These are phyloP conservation scores for Gandaritis pyraliata DNA, from an alignment of 2,888 invertebrate species.

Conservation along the genomic window DNA sequence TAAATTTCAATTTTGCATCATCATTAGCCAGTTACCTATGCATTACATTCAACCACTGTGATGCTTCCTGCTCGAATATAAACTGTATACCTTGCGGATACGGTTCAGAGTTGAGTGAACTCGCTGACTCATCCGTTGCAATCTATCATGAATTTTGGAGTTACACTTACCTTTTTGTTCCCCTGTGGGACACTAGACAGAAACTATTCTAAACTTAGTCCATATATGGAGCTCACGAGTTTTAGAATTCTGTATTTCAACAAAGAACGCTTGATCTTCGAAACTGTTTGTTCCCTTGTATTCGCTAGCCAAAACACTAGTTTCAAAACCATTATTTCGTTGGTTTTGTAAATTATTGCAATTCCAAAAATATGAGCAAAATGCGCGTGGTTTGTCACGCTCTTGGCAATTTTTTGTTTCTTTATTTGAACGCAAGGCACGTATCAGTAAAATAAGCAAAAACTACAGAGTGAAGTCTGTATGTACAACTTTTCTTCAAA, in stretches of 20 bases:
- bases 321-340: too few species aligned
- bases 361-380: too few species aligned
- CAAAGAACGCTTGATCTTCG: too few species aligned
- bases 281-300: too few species aligned
- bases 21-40: conserved; percentile 29
- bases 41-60: conserved; percentile 18
- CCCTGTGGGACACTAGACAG: conserved; percentile 13
- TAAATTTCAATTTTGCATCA: conserved; percentile 35
- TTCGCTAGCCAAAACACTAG: too few species aligned
- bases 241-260: too few species aligned
- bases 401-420: neutral
- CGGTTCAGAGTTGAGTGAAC: conserved; percentile 14
- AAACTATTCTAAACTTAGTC: conserved; percentile 2
- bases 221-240: neutral
- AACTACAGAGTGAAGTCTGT: neutral
- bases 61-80: conserved; percentile 11
- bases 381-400: too few species aligned
- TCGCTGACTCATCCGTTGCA: conserved; percentile 12
- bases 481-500: conserved; percentile 1
- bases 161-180: conserved; percentile 18
- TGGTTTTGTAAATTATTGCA: too few species aligned
- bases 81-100: conserved; percentile 14
- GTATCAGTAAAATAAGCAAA: conserved; percentile 7
- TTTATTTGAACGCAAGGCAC: neutral
- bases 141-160: conserved; percentile 31